Evolutionary conservation across 2,888 invertebrate genomes (phyloP).

Genomic region (Phania funesta): DNA sequence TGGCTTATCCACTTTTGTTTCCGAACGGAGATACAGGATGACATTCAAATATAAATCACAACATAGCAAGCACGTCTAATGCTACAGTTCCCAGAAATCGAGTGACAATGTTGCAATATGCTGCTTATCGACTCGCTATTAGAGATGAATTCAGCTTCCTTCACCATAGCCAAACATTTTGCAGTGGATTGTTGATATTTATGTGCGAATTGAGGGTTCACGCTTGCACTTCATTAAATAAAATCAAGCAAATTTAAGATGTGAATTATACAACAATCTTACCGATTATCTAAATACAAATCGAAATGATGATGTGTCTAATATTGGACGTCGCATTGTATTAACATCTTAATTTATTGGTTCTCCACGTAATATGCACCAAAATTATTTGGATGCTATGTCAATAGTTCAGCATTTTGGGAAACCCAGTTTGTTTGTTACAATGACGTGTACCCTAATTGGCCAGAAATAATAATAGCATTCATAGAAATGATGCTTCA

Average conservation of each 20-base stretch:
- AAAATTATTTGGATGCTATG: slow-evolving; percentile 59
- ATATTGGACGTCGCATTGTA: slow-evolving; percentile 17
- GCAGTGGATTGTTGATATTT: too few species aligned
- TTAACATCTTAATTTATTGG: slow-evolving; percentile 41
- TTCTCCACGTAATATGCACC: slow-evolving; percentile 53
- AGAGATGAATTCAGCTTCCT: slow-evolving; percentile 4
- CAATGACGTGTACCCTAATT: slow-evolving; percentile 28
- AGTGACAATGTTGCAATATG: slow-evolving; percentile 34
- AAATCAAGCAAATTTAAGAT: slow-evolving; percentile 1
- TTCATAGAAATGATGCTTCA: not conserved
- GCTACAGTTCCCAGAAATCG: not conserved
- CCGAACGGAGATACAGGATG: slow-evolving; percentile 62
- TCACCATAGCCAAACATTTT: not conserved
- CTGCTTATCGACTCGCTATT: slow-evolving; percentile 19
- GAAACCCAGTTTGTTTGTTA: slow-evolving; percentile 16
- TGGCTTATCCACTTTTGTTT: slow-evolving; percentile 62
- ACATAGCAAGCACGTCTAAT: slow-evolving; percentile 20
- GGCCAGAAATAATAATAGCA: not conserved
- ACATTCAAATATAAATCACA: slow-evolving; percentile 57
- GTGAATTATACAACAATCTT: not conserved
- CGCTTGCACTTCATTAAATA: too few species aligned
- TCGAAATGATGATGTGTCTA: not conserved
- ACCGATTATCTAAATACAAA: not conserved
- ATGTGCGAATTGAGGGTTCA: too few species aligned
- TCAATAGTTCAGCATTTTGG: slow-evolving; percentile 52